Evolutionary conservation across 2,113 vertebrate species (phyloP).

Genomic region (Myotis lucifugus): DNA sequence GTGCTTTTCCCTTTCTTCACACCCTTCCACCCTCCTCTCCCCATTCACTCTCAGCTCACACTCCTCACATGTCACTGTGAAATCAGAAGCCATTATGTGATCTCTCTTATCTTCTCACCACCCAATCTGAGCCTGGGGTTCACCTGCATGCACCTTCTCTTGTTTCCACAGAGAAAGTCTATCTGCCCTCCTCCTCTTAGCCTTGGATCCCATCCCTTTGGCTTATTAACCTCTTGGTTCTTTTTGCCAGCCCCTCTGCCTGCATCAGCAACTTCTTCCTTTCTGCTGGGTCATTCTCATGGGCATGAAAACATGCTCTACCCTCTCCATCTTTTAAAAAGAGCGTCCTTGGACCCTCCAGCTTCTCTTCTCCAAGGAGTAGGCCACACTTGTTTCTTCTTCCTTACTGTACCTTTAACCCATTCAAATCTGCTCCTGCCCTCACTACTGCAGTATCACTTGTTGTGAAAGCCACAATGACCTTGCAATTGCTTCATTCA

Average conservation of each 20-base stretch:
- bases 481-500: background rate
- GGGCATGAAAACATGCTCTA: background rate
- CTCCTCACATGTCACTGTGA: background rate
- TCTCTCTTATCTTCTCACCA: background rate
- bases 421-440: background rate
- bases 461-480: background rate
- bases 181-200: background rate
- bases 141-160: background rate
- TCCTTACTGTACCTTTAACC: background rate
- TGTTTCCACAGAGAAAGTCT: background rate
- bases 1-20: background rate
- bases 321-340: background rate
- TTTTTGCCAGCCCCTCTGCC: background rate
- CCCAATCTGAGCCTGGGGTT: background rate
- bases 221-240: background rate
- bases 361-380: background rate
- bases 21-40: background rate
- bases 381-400: background rate
- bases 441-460: background rate
- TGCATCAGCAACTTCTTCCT: background rate
- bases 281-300: background rate
- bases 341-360: background rate
- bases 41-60: background rate
- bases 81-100: background rate
- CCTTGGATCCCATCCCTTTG: background rate